These are phyloP conservation scores for Hirtodrosophila cameraria DNA, from an alignment of 2,888 invertebrate species.

Conservation along the genomic window DNA sequence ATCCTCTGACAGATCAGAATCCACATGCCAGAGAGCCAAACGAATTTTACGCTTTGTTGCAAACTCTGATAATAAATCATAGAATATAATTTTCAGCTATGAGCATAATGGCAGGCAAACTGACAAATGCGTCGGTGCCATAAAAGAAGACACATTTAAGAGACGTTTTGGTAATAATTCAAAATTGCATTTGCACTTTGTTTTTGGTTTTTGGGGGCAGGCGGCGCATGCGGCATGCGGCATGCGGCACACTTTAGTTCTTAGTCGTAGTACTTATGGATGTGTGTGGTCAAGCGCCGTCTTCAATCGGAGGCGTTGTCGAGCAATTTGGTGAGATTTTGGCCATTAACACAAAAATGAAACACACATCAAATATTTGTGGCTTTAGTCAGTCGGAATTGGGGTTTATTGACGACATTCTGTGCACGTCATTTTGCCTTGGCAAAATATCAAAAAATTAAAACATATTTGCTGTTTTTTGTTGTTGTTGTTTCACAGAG, in stretches of 20 bases:
- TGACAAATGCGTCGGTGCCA: conserved; percentile 47
- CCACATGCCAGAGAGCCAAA: conserved; percentile 45
- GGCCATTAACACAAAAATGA: conserved; percentile 73
- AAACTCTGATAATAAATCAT: conserved; percentile 75
- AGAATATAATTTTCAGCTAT: conserved; percentile 64
- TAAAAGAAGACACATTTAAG: conserved; percentile 44
- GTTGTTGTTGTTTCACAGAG: too few species aligned
- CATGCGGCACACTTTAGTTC: background rate
- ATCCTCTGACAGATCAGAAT: conserved; percentile 2
- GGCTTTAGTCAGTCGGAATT: conserved; percentile 56
- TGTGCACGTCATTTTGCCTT: conserved; percentile 60
- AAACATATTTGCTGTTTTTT: background rate
- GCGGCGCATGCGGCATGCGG: too few species aligned
- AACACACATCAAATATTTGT: conserved; percentile 59
- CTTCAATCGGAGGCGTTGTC: conserved; percentile 20
- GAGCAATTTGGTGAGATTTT: conserved; percentile 59
- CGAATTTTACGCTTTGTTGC: conserved; percentile 79
- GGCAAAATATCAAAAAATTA: conserved; percentile 59
- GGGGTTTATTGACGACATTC: conserved; percentile 48
- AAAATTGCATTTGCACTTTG: conserved; percentile 44
- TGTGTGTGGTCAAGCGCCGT: conserved; percentile 49
- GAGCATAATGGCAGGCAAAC: conserved; percentile 30
- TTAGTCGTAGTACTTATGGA: background rate
- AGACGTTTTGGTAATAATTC: conserved; percentile 62
- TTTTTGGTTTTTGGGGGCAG: background rate